Evolutionary conservation across 1,140 invertebrate genomes (phyloP).

Genomic region (Mycetomoellerius zeteki): DNA sequence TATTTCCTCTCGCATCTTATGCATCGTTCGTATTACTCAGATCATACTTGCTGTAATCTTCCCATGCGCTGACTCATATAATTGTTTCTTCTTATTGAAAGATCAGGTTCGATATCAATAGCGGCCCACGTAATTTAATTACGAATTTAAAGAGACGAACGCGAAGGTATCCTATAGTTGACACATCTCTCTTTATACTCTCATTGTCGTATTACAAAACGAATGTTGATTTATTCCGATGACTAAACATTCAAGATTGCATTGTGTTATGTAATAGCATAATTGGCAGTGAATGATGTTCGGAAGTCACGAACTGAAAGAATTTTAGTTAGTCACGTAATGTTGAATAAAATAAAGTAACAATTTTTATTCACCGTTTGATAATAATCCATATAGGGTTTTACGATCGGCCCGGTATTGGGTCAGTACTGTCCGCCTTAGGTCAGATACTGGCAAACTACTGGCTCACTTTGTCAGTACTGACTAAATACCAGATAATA

Average conservation of each 20-base stretch:
- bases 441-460: too few species aligned
- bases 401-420: too few species aligned
- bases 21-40: slow-evolving; percentile 8
- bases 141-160: not conserved
- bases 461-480: too few species aligned
- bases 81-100: slow-evolving; percentile 40
- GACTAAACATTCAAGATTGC: slow-evolving; percentile 33
- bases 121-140: not conserved
- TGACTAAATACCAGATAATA: too few species aligned
- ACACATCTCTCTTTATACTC: not conserved
- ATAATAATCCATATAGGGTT: not conserved
- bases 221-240: slow-evolving; percentile 41
- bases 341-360: not conserved
- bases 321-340: slow-evolving; percentile 19
- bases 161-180: not conserved
- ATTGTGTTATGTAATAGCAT: slow-evolving; percentile 2
- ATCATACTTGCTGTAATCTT: slow-evolving; percentile 41
- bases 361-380: not conserved
- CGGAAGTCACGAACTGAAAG: slow-evolving; percentile 11
- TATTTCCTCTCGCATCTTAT: not conserved
- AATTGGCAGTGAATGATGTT: not conserved
- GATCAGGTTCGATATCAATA: slow-evolving; percentile 28
- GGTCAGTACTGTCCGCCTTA: too few species aligned
- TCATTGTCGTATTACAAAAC: slow-evolving; percentile 2
- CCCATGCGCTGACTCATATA: slow-evolving; percentile 12